Percentiles rank a stretch among this genome's conserved stretches.
These are phyloP conservation scores for Alligator sinensis DNA, from an alignment of 2,113 vertebrate genomes.

Conservation along the genomic window DNA sequence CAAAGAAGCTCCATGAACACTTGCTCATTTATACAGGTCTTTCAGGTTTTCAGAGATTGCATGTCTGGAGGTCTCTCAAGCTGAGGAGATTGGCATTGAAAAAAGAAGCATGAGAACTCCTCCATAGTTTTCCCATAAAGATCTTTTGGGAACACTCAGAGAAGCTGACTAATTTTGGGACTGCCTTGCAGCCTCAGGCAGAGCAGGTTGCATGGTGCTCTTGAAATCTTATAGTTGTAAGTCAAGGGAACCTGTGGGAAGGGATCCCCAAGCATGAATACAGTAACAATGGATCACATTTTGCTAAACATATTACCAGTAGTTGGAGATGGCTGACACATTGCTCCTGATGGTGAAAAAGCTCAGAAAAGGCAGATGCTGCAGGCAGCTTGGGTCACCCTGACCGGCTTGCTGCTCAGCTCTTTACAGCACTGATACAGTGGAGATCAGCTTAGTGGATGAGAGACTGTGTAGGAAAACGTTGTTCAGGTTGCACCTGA, in stretches of 20 bases:
- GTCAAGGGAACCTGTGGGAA: background rate
- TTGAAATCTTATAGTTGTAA: background rate
- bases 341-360: background rate
- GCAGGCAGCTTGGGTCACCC: background rate
- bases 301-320: background rate
- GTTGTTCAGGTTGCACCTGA: background rate
- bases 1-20: no score
- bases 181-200: background rate
- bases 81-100: no score
- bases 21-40: no score
- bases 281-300: background rate
- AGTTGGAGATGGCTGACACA: background rate
- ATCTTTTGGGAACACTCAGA: no score
- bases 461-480: background rate
- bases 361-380: background rate
- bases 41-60: no score
- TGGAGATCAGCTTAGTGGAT: background rate
- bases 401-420: no score
- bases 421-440: background rate
- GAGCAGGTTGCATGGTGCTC: accelerated
- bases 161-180: no score
- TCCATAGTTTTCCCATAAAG: no score
- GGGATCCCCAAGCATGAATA: accelerated
- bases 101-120: no score
- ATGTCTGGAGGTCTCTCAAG: no score